Evolutionary conservation across 2,888 invertebrate genomes (phyloP).

Genomic region (Lottia scabra): DNA sequence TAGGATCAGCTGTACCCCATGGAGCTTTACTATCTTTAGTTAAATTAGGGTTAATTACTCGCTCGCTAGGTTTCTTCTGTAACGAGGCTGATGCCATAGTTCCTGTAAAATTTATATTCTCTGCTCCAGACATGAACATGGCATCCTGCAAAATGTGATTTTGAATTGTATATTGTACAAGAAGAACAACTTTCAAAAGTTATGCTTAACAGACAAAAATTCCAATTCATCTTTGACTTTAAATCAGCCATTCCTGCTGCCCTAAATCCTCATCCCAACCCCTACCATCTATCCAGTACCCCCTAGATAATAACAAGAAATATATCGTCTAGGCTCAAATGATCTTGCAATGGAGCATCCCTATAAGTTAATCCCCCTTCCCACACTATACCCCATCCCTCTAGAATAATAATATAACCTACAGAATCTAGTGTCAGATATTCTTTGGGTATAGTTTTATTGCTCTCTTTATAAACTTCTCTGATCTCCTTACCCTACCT

Average conservation of each 20-base stretch:
- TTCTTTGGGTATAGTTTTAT: conserved; percentile 65
- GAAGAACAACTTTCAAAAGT: too few relatives aligned
- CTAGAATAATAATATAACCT: conserved; percentile 24
- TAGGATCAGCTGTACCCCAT: conserved; percentile 59
- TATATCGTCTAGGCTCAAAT: too few relatives aligned
- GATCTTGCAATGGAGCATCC: too few relatives aligned
- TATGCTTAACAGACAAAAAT: too few relatives aligned
- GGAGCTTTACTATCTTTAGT: conserved; percentile 54
- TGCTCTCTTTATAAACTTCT: conserved; percentile 68
- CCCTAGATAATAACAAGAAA: too few relatives aligned
- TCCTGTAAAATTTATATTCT: conserved; percentile 55
- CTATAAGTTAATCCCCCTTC: too few relatives aligned
- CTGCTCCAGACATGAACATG: conserved; percentile 56
- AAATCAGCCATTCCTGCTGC: too few relatives aligned
- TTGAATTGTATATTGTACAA: too few relatives aligned
- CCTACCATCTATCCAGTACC: too few relatives aligned
- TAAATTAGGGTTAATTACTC: conserved; percentile 62
- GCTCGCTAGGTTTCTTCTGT: conserved; percentile 43
- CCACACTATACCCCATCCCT: too few relatives aligned
- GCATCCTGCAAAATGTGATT: conserved; percentile 52
- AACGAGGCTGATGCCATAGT: conserved; percentile 64
- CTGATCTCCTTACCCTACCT: conserved; percentile 67
- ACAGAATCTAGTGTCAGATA: conserved; percentile 66
- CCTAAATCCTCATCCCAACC: too few relatives aligned
- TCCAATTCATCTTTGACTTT: too few relatives aligned